These are phyloP conservation scores for Probaryconus sp. DNA, from an alignment of 1,140 invertebrate species.

Conservation along the genomic window DNA sequence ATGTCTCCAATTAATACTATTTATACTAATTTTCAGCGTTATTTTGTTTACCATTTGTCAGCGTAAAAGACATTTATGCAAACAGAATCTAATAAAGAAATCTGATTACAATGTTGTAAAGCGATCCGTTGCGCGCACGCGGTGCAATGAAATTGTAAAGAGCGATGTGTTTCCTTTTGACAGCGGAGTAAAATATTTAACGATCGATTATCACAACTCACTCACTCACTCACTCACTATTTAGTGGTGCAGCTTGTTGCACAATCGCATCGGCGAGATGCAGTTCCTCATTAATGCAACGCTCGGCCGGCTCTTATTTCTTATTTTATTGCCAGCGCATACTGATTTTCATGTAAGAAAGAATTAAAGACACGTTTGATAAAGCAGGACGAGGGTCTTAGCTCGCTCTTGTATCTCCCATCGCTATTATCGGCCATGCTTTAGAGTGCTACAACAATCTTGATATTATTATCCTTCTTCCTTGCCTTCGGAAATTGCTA, in stretches of 20 bases:
- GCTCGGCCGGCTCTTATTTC: too few relatives aligned
- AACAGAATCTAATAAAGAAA: too few relatives aligned
- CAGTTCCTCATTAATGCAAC: constrained; percentile 38
- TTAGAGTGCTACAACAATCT: constrained; percentile 11
- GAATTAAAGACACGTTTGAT: constrained; percentile 22
- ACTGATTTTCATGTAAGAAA: constrained; percentile 34
- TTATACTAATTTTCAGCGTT: too few relatives aligned
- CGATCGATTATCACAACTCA: constrained; percentile 30
- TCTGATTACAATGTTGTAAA: too few relatives aligned
- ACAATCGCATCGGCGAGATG: constrained; percentile 33
- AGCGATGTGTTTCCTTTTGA: constrained; percentile 7
- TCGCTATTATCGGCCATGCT: constrained; percentile 17
- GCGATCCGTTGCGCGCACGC: background rate
- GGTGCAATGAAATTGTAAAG: background rate
- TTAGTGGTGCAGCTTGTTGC: constrained; percentile 36
- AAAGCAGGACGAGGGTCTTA: constrained; percentile 10
- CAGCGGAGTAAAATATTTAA: constrained; percentile 35
- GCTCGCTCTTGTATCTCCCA: constrained; percentile 21
- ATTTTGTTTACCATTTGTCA: too few relatives aligned
- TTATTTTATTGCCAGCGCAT: constrained; percentile 31
- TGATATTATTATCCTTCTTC: constrained; percentile 30
- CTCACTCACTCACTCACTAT: constrained; percentile 7
- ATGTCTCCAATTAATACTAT: too few relatives aligned
- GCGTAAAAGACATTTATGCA: too few relatives aligned
- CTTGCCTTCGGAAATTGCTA: constrained; percentile 10